Evolutionary conservation across 2,113 vertebrate species (phyloP).

Genomic region (Cheilinus undulatus): DNA sequence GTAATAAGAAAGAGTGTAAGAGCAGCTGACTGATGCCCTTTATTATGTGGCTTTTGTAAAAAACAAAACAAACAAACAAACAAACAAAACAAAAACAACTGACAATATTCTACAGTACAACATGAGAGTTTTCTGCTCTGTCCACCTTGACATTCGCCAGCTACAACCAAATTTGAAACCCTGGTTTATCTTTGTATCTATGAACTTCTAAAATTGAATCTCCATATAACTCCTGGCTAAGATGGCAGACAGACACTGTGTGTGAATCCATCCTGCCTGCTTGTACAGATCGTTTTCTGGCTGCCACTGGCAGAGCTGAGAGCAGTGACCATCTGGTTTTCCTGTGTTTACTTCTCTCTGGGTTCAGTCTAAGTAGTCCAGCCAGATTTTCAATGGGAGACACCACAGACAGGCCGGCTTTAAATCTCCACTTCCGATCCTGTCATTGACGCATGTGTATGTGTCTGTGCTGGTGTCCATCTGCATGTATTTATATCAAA

Average conservation of each 20-base stretch:
- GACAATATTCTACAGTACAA: background rate
- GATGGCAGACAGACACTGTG: slow-evolving; percentile 24
- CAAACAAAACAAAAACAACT: background rate
- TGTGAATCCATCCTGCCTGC: slow-evolving; percentile 38
- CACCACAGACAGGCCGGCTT: slow-evolving; percentile 46
- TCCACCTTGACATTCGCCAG: background rate
- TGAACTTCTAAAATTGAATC: slow-evolving; percentile 16
- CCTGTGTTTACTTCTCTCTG: slow-evolving; percentile 66
- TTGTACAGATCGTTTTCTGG: slow-evolving; percentile 50
- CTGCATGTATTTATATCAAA: slow-evolving; percentile 43
- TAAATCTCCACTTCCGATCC: slow-evolving; percentile 50
- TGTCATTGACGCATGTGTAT: slow-evolving; percentile 26
- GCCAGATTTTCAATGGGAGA: slow-evolving; percentile 56
- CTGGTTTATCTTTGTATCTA: background rate
- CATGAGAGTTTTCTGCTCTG: background rate
- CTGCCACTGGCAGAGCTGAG: slow-evolving; percentile 41
- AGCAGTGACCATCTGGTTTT: slow-evolving; percentile 70
- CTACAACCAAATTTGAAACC: background rate
- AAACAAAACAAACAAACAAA: too few species aligned
- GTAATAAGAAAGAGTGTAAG: too few species aligned
- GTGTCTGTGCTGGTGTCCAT: slow-evolving; percentile 19
- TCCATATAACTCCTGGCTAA: slow-evolving; percentile 3
- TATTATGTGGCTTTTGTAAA: too few species aligned
- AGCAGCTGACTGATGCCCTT: background rate
- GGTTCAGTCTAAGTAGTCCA: slow-evolving; percentile 59